These are phyloP conservation scores for Lasioglossum lativentre DNA, from an alignment of 2,888 invertebrate species.

Conservation along the genomic window DNA sequence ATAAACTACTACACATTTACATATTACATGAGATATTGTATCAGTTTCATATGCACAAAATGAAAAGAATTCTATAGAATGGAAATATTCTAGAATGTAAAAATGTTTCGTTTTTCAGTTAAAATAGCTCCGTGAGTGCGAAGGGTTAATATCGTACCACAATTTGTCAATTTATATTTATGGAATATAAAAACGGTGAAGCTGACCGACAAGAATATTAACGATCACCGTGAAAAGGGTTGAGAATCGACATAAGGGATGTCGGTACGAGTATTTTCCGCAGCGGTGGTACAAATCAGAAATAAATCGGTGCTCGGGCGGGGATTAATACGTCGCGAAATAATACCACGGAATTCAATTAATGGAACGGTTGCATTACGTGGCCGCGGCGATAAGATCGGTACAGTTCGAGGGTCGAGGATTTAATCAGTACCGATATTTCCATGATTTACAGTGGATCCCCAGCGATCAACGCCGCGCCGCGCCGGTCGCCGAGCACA, in stretches of 20 bases:
- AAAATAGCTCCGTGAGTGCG: too few relatives aligned
- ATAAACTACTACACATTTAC: too few relatives aligned
- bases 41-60: too few relatives aligned
- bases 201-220: background rate
- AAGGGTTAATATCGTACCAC: too few relatives aligned
- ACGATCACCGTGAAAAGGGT: background rate
- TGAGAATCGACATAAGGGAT: background rate
- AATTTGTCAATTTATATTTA: too few relatives aligned
- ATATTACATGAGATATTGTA: too few relatives aligned
- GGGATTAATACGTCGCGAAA: slow-evolving; percentile 5
- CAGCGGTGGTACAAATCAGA: background rate
- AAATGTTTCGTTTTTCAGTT: too few relatives aligned
- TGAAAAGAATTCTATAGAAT: too few relatives aligned
- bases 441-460: background rate
- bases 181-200: too few relatives aligned
- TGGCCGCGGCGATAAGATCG: background rate
- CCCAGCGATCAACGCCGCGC: background rate
- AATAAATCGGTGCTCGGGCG: background rate
- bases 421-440: slow-evolving; percentile 4
- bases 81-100: too few relatives aligned
- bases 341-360: slow-evolving; percentile 2
- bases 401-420: background rate
- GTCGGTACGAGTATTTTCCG: background rate
- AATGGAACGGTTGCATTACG: slow-evolving; percentile 1
- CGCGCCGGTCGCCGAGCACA: background rate